Evolutionary conservation across 2,797 vertebrate species (phyloP).

Genomic region (Acipenser transmontanus): DNA sequence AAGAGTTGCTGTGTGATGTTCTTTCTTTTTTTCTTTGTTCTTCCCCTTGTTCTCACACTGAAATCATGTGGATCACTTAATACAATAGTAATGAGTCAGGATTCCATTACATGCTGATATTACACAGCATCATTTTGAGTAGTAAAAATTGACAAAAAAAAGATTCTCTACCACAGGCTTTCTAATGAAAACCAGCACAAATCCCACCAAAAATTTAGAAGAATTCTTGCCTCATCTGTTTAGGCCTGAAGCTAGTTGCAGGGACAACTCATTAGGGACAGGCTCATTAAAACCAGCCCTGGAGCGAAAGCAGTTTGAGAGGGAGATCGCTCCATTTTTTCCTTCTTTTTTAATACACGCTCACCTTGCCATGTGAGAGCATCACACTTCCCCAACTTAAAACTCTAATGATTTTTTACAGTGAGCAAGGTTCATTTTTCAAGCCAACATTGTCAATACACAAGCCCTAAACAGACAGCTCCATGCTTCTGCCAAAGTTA

Average conservation of each 20-base stretch:
- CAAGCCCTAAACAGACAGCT: constrained; percentile 35
- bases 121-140: constrained; percentile 46
- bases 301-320: constrained; percentile 71
- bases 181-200: constrained; percentile 70
- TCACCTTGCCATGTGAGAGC: constrained; percentile 53
- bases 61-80: not conserved
- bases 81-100: not conserved
- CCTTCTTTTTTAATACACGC: constrained; percentile 45
- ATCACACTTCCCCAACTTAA: constrained; percentile 39
- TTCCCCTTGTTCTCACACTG: not conserved
- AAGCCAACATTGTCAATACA: constrained; percentile 24
- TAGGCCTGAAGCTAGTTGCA: constrained; percentile 80
- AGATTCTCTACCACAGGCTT: constrained; percentile 46
- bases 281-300: constrained; percentile 81
- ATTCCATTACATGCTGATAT: constrained; percentile 22
- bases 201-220: constrained; percentile 83
- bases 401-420: constrained; percentile 47
- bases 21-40: too few species aligned
- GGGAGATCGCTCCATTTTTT: constrained; percentile 30
- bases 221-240: constrained; percentile 80
- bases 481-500: constrained; percentile 42
- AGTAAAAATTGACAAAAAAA: constrained; percentile 63
- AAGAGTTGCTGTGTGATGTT: not conserved
- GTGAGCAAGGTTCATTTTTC: constrained; percentile 34
- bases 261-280: constrained; percentile 81